These are phyloP conservation scores for Xenopus petersii DNA, from an alignment of 2,797 vertebrate species.

Conservation along the genomic window DNA sequence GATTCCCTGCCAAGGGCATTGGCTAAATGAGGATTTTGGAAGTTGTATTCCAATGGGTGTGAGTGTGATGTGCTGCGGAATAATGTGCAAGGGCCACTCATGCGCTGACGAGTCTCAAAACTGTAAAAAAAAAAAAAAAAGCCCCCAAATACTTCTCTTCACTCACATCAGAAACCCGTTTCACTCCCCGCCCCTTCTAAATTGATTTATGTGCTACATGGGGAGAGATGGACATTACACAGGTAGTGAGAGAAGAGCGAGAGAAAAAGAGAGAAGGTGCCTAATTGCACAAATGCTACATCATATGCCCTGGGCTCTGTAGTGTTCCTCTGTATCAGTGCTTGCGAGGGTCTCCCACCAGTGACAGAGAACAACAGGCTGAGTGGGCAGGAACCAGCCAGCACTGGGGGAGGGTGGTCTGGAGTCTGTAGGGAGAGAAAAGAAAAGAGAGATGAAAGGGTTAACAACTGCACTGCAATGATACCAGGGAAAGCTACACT, in stretches of 20 bases:
- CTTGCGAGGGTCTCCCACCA: constrained; percentile 38
- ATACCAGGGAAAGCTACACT: too few species aligned
- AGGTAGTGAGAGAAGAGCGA: constrained; percentile 70
- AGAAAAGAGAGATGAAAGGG: not conserved
- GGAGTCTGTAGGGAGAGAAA: constrained; percentile 15
- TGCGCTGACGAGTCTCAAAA: not conserved
- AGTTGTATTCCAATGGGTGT: not conserved
- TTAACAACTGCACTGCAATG: not conserved
- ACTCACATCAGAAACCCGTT: constrained; percentile 11
- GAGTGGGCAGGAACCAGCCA: constrained; percentile 69
- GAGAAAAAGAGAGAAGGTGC: constrained; percentile 74
- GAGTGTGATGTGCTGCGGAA: not conserved
- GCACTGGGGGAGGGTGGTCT: constrained; percentile 58
- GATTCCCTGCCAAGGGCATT: too few species aligned
- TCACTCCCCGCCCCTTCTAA: constrained; percentile 13
- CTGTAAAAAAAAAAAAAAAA: not conserved
- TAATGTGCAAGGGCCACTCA: constrained; percentile 2
- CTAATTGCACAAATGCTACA: constrained; percentile 98
- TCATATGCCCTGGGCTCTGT: constrained; percentile 82
- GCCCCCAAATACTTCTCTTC: constrained; percentile 26
- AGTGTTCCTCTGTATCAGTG: constrained; percentile 78
- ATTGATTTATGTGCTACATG: constrained; percentile 70
- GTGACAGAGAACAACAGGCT: constrained; percentile 42
- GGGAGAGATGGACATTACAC: constrained; percentile 69
- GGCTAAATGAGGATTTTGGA: not conserved